Evolutionary conservation across 2,888 invertebrate genomes (phyloP), one percentile per base, ranked within the genome.

Genomic region (Archips xylosteana): DNA sequence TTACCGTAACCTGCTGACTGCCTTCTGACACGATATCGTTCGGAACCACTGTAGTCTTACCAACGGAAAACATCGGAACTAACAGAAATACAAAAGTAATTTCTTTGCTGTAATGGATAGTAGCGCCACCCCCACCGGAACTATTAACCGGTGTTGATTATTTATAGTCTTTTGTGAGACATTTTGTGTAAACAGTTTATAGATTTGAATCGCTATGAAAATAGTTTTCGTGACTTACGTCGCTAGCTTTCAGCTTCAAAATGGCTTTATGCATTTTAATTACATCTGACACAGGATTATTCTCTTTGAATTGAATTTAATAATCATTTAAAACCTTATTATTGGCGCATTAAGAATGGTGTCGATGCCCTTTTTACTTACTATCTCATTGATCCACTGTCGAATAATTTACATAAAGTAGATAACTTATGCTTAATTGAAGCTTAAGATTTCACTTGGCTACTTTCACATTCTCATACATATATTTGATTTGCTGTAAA

Each of bases 1-100:
- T 39, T 65, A 75, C 66, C 74, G 74, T 75, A 75, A 76, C 73
- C 49, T 69, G 64, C 73, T 77, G 70, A 81, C 75, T 76, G 77
- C 75, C 71, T 54, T 42, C 32, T 45, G 72, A 70, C 82, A 82
- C 80, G 82, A 57, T 75, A 81, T 69, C 74, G 78, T 78, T 79
- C 81, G 12, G 32, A 23, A 80, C 65, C 49, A 51, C 51, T 51
- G 36, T 51, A 36, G 1, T 36, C 5, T 8, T 34, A 15, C 10
- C 15, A 36, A 32, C 36, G 51, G 65, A 49, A n/a, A 51, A 51
- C 32, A 39, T 51, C 8, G 36, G 51, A 65, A 65, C 65, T 51
- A 51, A 51, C 34, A 47, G 32, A 12, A 32, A 12, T 47, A 34
- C 49, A 9, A 36, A 8, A 36, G 8, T 34, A 34, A 49, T n/a